Evolutionary conservation across 2,888 invertebrate genomes (phyloP).

Genomic region (Aelia acuminata): DNA sequence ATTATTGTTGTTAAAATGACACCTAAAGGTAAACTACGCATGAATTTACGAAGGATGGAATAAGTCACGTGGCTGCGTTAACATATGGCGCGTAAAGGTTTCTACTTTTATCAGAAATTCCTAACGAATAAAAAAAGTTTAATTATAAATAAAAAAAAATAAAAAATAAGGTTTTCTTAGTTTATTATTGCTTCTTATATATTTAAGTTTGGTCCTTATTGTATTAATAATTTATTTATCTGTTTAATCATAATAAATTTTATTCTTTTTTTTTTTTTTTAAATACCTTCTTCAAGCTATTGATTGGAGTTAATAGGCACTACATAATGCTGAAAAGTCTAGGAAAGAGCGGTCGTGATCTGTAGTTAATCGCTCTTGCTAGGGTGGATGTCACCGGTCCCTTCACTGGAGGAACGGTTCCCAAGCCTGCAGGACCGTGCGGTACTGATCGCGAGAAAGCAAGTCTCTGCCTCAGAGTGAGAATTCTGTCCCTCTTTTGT

Average conservation of each 20-base stretch:
- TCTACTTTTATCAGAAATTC: background rate
- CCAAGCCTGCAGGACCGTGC: background rate
- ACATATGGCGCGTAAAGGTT: background rate
- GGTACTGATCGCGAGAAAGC: background rate
- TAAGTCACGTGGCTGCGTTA: background rate
- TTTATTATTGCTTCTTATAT: background rate
- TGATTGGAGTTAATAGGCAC: background rate
- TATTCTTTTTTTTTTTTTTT: no score
- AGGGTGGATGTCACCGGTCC: background rate
- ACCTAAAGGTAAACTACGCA: no score
- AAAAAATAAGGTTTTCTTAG: background rate
- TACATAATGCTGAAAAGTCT: background rate
- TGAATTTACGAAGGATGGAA: no score
- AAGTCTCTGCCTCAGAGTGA: background rate
- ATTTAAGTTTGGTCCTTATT: no score
- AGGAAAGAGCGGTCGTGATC: background rate
- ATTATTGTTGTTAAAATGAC: no score
- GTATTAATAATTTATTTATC: no score
- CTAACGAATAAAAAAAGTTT: no score
- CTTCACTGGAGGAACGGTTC: background rate
- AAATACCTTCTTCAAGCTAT: no score
- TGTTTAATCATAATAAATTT: no score
- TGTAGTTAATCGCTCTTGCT: background rate
- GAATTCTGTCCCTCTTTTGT: background rate
- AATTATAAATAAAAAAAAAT: background rate